Evolutionary conservation across 2,797 vertebrate species (phyloP), one percentile per base, ranked within the genome.

Genomic region (Coracias cyanogaster): DNA sequence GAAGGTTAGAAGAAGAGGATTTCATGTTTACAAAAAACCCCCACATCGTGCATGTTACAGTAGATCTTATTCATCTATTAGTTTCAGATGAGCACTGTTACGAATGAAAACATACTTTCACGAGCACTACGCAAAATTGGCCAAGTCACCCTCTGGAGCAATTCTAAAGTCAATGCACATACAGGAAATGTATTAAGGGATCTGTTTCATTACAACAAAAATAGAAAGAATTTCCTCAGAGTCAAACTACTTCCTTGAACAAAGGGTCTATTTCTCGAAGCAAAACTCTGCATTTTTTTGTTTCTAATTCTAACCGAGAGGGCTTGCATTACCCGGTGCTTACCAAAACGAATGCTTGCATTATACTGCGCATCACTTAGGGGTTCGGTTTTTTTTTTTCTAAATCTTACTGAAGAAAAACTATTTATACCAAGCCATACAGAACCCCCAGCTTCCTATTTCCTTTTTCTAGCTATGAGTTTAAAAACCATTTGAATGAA

Each of bases 11-110:
- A 76, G 62, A 79, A 90, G 43, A 81, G 0, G 25, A 81, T 86
- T 96, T 66, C 67, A 89, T 84, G 66, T 94, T 97, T 96, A 95
- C n/a, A 97, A 80, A 88, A 94, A 95, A 97, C 96, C 52, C 24
- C 77, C 41, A 77, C 89, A 85, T 46, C 22, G n/a, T 82, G 76
- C 51, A 58, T 41, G 86, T 78, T 84, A 89, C 71, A 95, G 94
- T 81, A 97, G 94, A 94, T 96, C 79, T 95, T 96, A 96, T 88
- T 96, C 77, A 94, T 89, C 39, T 43, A 82, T 71, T 89, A 96
- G 95, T 89, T 96, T 95, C 84, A 97, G 93, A 96, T 90, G 58
- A 89, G 39, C 57, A 29, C 45, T 82, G 25, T 26, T 51, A 45
- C 49, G 37, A 87, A 86, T 39, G n/a, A 93, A 93, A 71, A 70